A percentile compares a stretch with the other conserved stretches of the same genome.
phyloP scores from a whole-genome alignment of 1,140 invertebrate species.

The Hypsibius dujardini region DNA sequence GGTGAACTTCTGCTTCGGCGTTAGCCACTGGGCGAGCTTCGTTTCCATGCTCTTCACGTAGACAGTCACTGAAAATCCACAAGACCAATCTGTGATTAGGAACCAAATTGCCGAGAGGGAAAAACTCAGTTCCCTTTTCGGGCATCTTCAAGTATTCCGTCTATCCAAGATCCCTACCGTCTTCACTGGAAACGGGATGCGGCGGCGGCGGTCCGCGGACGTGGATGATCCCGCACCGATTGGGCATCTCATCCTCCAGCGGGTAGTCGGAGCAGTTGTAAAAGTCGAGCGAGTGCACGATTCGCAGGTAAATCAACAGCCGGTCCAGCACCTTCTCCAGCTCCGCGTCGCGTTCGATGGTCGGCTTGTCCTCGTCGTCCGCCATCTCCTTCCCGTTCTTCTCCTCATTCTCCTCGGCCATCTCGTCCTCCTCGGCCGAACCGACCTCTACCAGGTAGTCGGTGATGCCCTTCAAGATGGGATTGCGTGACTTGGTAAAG shows the following conservation, averaged over 20 bases:
- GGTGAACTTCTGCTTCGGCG: conserved; percentile 45
- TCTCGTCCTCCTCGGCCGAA: conserved; percentile 92
- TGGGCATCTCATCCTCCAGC: conserved; percentile 99
- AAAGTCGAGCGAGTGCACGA: conserved; percentile 97
- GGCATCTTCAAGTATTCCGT: too few relatives aligned
- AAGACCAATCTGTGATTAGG: too few relatives aligned
- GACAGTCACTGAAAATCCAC: conserved; percentile 41
- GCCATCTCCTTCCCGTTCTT: conserved; percentile 36
- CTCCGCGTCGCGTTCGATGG: conserved; percentile 57
- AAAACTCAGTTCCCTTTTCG: too few relatives aligned
- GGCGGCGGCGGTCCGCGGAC: conserved; percentile 63
- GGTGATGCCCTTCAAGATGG: conserved; percentile 86
- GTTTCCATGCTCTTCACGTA: conserved; percentile 60
- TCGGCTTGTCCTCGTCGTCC: conserved; percentile 38
- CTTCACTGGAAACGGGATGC: conserved; percentile 40
- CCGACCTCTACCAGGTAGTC: conserved; percentile 97
- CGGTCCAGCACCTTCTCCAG: conserved; percentile 57
- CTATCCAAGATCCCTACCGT: conserved; percentile 20
- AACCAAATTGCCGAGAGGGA: too few relatives aligned
- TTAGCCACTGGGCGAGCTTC: conserved; percentile 72
- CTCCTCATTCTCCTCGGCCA: conserved; percentile 39
- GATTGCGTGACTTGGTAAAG: conserved; percentile 70
- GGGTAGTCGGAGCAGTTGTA: conserved; percentile 98
- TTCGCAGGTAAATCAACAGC: conserved; percentile 74
- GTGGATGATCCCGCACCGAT: conserved; percentile 93